Conservation (phyloP, 1,140 invertebrate species). For the Caerostris extrusa region DNA sequence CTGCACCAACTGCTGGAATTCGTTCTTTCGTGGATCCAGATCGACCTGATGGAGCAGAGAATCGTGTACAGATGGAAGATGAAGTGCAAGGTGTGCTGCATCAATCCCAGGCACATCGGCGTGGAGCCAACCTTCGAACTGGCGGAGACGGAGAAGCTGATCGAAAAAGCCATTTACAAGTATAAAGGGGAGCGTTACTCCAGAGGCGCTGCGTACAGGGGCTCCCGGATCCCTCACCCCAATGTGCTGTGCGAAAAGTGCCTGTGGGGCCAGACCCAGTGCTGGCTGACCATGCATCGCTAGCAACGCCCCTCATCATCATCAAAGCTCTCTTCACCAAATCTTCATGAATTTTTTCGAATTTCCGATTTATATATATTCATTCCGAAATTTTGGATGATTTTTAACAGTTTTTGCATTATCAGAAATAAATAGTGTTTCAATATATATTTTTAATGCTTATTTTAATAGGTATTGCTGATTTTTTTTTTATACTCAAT, state of each 20-base stretch:
- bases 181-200: constrained; percentile 18
- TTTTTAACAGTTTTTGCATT: too few relatives aligned
- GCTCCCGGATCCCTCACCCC: not conserved
- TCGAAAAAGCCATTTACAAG: not conserved
- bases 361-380: too few relatives aligned
- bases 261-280: constrained; percentile 6
- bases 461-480: too few relatives aligned
- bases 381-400: too few relatives aligned
- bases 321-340: not conserved
- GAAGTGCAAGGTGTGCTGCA: constrained; percentile 20
- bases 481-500: too few relatives aligned
- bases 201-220: not conserved
- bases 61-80: constrained; percentile 31
- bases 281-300: constrained; percentile 15
- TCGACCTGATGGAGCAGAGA: constrained; percentile 20
- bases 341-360: not conserved
- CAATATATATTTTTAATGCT: too few relatives aligned
- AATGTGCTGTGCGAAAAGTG: constrained; percentile 33
- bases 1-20: not conserved
- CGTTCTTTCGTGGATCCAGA: not conserved
- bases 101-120: not conserved
- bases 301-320: not conserved
- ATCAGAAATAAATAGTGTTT: too few relatives aligned
- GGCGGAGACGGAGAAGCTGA: constrained; percentile 2
- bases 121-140: not conserved